A percentile compares a stretch with the other conserved stretches of the same genome.
Conservation (phyloP, 1,140 invertebrate species). For the Coptotermes formosanus region DNA sequence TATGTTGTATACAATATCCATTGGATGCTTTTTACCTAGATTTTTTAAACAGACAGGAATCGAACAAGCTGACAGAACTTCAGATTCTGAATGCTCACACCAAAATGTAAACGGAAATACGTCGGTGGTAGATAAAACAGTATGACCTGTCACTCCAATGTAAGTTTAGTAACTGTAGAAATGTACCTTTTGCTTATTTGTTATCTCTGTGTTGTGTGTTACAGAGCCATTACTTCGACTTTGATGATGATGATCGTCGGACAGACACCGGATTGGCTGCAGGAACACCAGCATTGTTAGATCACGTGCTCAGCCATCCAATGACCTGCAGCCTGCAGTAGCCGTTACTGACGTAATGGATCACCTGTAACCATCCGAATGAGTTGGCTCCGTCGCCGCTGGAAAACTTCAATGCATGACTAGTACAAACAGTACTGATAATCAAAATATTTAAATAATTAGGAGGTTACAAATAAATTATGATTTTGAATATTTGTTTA, state of each 20-base stretch:
- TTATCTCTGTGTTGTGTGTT: not conserved
- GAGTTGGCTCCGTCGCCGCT: not conserved
- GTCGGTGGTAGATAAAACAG: too few relatives aligned
- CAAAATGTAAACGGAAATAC: too few relatives aligned
- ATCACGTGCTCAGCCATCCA: conserved; percentile 53
- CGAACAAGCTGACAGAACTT: too few relatives aligned
- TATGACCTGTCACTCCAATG: not conserved
- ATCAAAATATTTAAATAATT: too few relatives aligned
- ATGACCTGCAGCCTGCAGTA: conserved; percentile 53
- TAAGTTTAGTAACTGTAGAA: not conserved
- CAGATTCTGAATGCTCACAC: too few relatives aligned
- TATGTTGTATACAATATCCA: too few relatives aligned
- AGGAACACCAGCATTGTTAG: conserved; percentile 52
- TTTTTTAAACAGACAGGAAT: too few relatives aligned
- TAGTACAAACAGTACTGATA: too few relatives aligned
- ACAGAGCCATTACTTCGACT: conserved; percentile 55
- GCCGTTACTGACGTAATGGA: not conserved
- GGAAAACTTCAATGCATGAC: not conserved
- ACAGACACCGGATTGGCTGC: conserved; percentile 52
- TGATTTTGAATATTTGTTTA: too few relatives aligned
- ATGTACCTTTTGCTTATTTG: conserved; percentile 30
- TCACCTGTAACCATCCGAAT: not conserved
- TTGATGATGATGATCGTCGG: conserved; percentile 51
- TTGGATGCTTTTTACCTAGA: too few relatives aligned
- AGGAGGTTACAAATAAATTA: too few relatives aligned